These are phyloP conservation scores for Apaloderma vittatum DNA, from an alignment of 2,113 vertebrate genomes.

Conservation along the genomic window DNA sequence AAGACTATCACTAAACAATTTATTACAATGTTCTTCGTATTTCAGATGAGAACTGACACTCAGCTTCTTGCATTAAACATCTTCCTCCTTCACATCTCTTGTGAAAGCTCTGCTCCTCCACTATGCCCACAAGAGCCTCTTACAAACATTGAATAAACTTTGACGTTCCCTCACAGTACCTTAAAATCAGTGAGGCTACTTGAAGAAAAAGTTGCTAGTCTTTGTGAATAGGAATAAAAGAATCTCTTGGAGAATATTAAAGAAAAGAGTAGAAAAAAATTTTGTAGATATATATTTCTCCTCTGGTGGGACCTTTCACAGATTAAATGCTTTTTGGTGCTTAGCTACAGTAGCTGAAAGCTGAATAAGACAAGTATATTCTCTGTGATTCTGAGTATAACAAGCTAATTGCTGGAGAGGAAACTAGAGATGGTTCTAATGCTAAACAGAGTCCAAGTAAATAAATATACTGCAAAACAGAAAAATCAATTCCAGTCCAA, in stretches of 20 bases:
- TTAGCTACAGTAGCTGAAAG: neutral
- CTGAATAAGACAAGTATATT: neutral
- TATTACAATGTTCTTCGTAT: neutral
- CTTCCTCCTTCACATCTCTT: neutral
- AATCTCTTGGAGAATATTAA: neutral
- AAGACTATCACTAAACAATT: neutral
- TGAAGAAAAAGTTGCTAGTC: neutral
- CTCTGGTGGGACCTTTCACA: neutral
- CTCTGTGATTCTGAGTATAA: neutral
- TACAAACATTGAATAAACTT: neutral
- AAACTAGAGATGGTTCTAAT: neutral
- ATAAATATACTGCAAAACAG: neutral
- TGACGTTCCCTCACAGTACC: neutral
- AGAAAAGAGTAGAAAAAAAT: neutral
- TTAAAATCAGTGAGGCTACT: neutral
- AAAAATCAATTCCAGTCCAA: neutral
- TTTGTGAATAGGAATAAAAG: neutral
- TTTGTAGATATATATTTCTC: neutral
- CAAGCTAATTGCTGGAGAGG: neutral
- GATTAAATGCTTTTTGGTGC: neutral
- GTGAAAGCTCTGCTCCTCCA: neutral
- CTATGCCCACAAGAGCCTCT: neutral
- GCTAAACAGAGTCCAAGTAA: neutral
- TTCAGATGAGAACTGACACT: neutral
- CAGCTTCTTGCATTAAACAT: neutral